Conservation (phyloP, 1,140 invertebrate species). For the Temnothorax longispinosus region DNA sequence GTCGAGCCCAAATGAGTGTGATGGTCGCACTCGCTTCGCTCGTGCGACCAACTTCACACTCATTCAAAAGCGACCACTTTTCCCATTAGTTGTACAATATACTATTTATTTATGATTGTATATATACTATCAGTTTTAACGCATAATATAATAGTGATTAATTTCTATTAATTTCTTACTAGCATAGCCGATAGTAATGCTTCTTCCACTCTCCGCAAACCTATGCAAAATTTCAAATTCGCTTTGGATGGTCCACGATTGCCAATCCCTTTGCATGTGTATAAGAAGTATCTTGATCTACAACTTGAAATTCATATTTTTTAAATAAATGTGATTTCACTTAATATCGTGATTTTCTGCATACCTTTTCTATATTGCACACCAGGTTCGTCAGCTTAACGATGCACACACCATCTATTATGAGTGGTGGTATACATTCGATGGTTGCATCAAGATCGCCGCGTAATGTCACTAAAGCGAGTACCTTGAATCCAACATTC, state of each 20-base stretch:
- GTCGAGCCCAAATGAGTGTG: no score
- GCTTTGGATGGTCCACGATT: not conserved
- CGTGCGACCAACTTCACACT: no score
- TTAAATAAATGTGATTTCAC: not conserved
- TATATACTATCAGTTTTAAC: not conserved
- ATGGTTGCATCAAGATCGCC: not conserved
- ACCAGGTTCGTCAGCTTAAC: not conserved
- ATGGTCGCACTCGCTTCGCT: no score
- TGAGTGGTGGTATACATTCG: constrained; percentile 37
- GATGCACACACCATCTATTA: not conserved
- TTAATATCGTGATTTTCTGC: not conserved
- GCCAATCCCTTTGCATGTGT: constrained; percentile 29
- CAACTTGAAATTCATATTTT: constrained; percentile 20
- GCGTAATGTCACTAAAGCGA: constrained; percentile 29
- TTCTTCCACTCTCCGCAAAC: constrained; percentile 39
- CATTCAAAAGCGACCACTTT: no score
- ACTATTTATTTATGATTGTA: not conserved
- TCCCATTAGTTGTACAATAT: no score
- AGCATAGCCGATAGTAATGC: constrained; percentile 33
- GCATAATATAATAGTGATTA: not conserved
- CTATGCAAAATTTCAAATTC: constrained; percentile 27
- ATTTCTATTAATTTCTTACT: constrained; percentile 3
- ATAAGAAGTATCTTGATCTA: constrained; percentile 38
- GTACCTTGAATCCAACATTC: constrained; percentile 21
- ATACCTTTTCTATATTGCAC: constrained; percentile 24